Conservation (phyloP, 2,113 vertebrate genomes). For the Myocastor coypus region DNA sequence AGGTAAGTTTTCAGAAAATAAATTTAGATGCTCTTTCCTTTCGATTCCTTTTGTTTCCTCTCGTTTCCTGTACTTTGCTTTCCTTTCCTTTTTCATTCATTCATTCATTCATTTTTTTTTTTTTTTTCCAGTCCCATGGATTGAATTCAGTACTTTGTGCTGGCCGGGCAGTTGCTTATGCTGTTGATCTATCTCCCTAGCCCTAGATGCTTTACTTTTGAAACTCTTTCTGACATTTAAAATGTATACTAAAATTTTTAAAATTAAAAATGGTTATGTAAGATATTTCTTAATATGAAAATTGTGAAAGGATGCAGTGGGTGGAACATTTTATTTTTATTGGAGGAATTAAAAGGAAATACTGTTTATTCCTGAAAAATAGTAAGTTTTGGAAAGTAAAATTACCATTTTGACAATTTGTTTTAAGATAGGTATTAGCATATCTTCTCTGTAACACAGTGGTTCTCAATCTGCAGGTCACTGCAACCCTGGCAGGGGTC, state of each 20-base stretch:
- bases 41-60: too few relatives aligned
- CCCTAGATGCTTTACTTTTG: not conserved
- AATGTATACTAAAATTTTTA: not conserved
- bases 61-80: fast-evolving
- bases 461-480: too few relatives aligned
- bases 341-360: slow-evolving; percentile 43
- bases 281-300: not conserved
- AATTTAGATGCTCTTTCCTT: not conserved
- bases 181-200: too few relatives aligned
- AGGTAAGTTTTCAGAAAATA: slow-evolving; percentile 12
- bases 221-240: not conserved
- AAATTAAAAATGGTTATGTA: not conserved
- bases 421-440: not conserved
- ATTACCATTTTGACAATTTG: not conserved
- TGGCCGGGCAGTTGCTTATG: too few relatives aligned
- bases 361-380: not conserved
- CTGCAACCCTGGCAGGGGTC: too few relatives aligned
- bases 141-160: too few relatives aligned
- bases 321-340: slow-evolving; percentile 46
- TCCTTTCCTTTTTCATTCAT: too few relatives aligned
- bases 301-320: not conserved
- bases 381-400: slow-evolving; percentile 15
- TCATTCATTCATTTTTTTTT: too few relatives aligned
- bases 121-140: too few relatives aligned
- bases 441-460: not conserved